These are phyloP conservation scores for Nyleta sp. DNA, from an alignment of 2,888 invertebrate genomes.

Conservation along the genomic window DNA sequence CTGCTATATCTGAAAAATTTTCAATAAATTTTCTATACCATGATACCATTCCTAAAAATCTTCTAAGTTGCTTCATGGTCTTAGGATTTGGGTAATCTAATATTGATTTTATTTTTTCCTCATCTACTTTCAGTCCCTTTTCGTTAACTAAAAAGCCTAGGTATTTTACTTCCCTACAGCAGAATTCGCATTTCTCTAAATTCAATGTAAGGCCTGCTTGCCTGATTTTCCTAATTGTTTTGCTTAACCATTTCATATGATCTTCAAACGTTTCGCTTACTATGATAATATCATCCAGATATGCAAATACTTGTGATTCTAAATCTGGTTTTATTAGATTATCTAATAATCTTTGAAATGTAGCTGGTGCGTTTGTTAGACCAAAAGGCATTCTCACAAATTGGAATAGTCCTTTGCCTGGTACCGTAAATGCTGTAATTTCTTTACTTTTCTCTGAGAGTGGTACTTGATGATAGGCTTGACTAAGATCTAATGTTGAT, in stretches of 20 bases:
- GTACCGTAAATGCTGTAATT: conserved; percentile 72
- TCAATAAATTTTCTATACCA: conserved; percentile 14
- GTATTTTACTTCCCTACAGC: conserved; percentile 41
- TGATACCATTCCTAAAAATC: conserved; percentile 68
- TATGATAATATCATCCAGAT: conserved; percentile 56
- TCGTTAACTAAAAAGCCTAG: conserved; percentile 46
- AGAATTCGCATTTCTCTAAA: conserved; percentile 55
- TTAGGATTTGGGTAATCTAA: conserved; percentile 7
- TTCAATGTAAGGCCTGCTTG: conserved; percentile 32
- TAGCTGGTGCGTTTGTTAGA: conserved; percentile 70
- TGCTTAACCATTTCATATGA: conserved; percentile 36
- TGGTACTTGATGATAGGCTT: conserved; percentile 72
- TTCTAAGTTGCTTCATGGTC: conserved; percentile 55
- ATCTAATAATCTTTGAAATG: conserved; percentile 69
- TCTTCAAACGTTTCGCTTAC: conserved; percentile 45
- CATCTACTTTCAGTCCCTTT: too few relatives aligned
- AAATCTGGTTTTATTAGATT: conserved; percentile 31
- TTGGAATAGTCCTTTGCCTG: conserved; percentile 70
- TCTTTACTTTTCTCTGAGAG: conserved; percentile 55
- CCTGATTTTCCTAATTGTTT: conserved; percentile 19
- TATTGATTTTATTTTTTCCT: neutral
- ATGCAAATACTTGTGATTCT: conserved; percentile 49
- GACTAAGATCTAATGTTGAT: conserved; percentile 71
- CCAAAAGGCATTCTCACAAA: conserved; percentile 73
- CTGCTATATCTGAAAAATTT: conserved; percentile 54